Evolutionary conservation across 2,797 vertebrate genomes (phyloP), one percentile per base, ranked within the genome.

Genomic region (Scomberomorus guttatus): DNA sequence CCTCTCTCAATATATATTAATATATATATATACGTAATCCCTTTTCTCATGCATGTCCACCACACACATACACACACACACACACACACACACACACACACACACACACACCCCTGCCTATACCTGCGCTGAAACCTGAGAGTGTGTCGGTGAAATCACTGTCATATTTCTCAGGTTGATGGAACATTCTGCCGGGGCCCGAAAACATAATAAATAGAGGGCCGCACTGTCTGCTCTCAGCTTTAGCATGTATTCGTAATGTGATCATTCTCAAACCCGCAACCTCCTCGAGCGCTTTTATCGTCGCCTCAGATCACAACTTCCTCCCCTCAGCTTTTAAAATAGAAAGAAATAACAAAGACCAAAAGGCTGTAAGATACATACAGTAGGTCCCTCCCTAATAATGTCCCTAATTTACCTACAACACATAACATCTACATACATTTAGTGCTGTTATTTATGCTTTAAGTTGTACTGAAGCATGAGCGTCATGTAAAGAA

Each of bases 131-230:
- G 83, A 90, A 87, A 85, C 79, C 85, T 55, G 81, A 84, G 84
- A 74, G 83, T 79, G 83, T 84, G 79, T 81, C 25, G 46, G 82
- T 90, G 79, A 83, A 90, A 86, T 90, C 87, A 71, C 81, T 57
- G 88, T 83, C 87, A 91, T 89, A 89, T 93, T 92, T 91, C 88
- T 90, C 93, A 83, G 62, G 67, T 81, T 70, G 81, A 85, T 92
- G 93, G 81, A 91, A 91, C 79, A 92, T 94, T 93, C 89, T 92
- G 79, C 85, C 51, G 37, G 5, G 67, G 73, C 70, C 89, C 32
- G 81, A 87, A 90, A 93, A 87, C 90, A 90, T 84, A 85, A 84
- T 82, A 84, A 87, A 91, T 79, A 88, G 91, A 91, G 75, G 84
- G 90, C 78, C 61, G 67, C 82, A 67, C 87, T 90, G 93, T 93